phyloP scores from a whole-genome alignment of 92 coral and sea anemone species.

The Meandrina meandrites region DNA sequence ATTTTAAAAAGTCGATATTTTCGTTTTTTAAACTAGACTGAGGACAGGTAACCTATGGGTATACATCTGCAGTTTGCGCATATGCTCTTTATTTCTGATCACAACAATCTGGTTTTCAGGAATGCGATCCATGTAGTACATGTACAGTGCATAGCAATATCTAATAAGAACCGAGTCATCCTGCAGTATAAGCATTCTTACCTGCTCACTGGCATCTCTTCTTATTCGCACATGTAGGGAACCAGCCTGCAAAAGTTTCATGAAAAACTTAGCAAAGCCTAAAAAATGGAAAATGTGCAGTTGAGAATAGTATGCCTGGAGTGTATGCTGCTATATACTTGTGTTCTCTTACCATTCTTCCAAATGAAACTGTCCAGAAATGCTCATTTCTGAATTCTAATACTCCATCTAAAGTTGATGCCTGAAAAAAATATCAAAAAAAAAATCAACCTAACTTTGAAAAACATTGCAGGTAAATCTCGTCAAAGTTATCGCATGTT shows the following conservation, averaged over 20 bases:
- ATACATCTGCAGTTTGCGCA: neutral
- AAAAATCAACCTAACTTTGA: neutral
- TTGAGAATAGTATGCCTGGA: neutral
- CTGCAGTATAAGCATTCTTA: neutral
- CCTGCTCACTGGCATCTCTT: slow-evolving; percentile 99
- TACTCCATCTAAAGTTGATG: slow-evolving; percentile 98
- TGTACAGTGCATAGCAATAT: too few species aligned
- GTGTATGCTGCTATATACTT: neutral
- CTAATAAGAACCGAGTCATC: too few species aligned
- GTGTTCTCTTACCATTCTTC: slow-evolving; percentile 76
- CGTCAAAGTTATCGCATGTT: neutral
- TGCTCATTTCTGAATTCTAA: slow-evolving; percentile 95
- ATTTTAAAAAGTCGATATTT: too few species aligned
- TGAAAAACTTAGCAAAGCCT: neutral
- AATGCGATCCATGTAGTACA: neutral
- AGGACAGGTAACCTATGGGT: too few species aligned
- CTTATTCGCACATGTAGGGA: slow-evolving; percentile 94
- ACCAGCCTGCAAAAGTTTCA: slow-evolving; percentile 69
- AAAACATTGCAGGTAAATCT: neutral
- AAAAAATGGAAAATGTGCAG: neutral
- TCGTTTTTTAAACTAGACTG: too few species aligned
- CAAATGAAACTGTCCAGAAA: slow-evolving; percentile 98
- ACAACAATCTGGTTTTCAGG: neutral
- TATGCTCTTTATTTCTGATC: too few species aligned
- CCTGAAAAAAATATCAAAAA: slow-evolving; percentile 59